Conservation (phyloP, 1,140 invertebrate genomes). For the Plodia interpunctella region DNA sequence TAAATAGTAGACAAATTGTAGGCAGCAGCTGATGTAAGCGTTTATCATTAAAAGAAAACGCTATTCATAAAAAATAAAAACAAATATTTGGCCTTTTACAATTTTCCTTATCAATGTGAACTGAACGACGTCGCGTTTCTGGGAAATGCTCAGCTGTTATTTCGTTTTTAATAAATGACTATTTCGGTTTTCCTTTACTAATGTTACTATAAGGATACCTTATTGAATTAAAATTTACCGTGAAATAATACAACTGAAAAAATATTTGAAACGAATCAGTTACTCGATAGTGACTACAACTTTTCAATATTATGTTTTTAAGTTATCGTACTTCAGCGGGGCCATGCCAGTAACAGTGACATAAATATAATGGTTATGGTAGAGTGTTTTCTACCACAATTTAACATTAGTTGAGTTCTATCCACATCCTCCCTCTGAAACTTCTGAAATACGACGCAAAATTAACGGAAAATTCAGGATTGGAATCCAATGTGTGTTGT, state of each 20-base stretch:
- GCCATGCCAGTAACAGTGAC: too few relatives aligned
- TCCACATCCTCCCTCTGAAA: too few relatives aligned
- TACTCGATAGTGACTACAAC: background rate
- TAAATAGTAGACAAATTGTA: too few relatives aligned
- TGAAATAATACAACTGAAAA: slow-evolving; percentile 32
- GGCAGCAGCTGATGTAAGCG: too few relatives aligned
- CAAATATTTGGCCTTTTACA: background rate
- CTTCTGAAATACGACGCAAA: too few relatives aligned
- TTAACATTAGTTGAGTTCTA: too few relatives aligned
- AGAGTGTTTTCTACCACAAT: too few relatives aligned
- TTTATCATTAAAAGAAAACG: background rate
- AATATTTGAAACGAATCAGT: slow-evolving; percentile 9
- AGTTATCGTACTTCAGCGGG: too few relatives aligned
- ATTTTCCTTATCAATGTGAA: background rate
- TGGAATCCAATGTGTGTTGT: too few relatives aligned
- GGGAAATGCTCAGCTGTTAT: background rate
- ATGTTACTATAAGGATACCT: slow-evolving; percentile 10
- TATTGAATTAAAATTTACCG: slow-evolving; percentile 23
- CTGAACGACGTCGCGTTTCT: background rate
- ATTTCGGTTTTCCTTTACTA: background rate
- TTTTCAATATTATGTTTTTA: too few relatives aligned
- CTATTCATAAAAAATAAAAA: background rate
- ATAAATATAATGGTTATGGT: too few relatives aligned
- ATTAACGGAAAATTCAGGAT: too few relatives aligned
- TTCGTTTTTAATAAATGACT: slow-evolving; percentile 10